Conservation (phyloP, 2,113 vertebrate species). For the Orycteropus afer region DNA sequence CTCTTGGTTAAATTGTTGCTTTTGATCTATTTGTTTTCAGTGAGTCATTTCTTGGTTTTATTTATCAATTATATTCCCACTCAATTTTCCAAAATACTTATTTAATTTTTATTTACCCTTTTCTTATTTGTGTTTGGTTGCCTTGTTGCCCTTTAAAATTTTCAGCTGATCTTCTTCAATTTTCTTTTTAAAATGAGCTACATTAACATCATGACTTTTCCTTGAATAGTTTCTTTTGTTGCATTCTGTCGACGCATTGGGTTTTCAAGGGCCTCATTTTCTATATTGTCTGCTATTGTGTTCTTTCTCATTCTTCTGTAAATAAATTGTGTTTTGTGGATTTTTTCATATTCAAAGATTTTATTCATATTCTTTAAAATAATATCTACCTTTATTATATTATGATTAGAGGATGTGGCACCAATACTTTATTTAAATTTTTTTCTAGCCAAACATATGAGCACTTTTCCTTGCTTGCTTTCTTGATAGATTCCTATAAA, state of each 20-base stretch:
- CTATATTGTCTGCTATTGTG: background rate
- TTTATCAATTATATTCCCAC: slow-evolving; percentile 38
- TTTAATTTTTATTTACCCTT: slow-evolving; percentile 40
- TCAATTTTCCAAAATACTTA: slow-evolving; percentile 24
- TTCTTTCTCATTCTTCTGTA: slow-evolving; percentile 24
- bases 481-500: no score
- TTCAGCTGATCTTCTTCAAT: slow-evolving; percentile 33
- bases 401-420: background rate
- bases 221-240: slow-evolving; percentile 43
- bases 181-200: background rate
- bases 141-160: slow-evolving; percentile 44
- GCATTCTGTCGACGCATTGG: background rate
- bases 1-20: slow-evolving; percentile 32
- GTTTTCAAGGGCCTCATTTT: slow-evolving; percentile 37
- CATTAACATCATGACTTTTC: background rate
- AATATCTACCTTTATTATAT: background rate
- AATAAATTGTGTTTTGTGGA: slow-evolving; percentile 17
- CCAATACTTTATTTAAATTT: background rate
- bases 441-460: background rate
- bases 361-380: background rate
- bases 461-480: background rate
- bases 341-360: background rate
- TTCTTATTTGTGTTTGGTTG: slow-evolving; percentile 31
- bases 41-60: slow-evolving; percentile 30
- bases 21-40: slow-evolving; percentile 27